phyloP scores from a whole-genome alignment of 2,797 vertebrate genomes.

The Adrianichthys oophorus region DNA sequence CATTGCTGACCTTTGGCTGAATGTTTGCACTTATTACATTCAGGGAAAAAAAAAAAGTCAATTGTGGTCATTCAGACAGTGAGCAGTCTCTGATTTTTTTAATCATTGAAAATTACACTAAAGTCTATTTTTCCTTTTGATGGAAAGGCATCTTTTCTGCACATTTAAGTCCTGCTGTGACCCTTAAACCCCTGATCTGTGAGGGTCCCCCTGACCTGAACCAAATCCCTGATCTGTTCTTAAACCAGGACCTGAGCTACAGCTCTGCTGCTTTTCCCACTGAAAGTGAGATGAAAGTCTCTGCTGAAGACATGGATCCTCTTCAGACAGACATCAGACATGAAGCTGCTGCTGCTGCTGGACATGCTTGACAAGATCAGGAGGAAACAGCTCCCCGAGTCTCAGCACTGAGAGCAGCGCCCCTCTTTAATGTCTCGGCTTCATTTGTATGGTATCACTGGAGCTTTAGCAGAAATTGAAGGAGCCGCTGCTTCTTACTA shows the following conservation, averaged over 20 bases:
- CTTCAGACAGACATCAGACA: slow-evolving; percentile 30
- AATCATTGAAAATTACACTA: too few species aligned
- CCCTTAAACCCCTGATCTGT: slow-evolving; percentile 28
- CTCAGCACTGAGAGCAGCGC: background rate
- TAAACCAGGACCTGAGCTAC: slow-evolving; percentile 7
- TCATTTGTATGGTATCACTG: background rate
- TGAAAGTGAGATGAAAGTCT: background rate
- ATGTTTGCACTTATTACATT: too few species aligned
- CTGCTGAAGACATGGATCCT: slow-evolving; percentile 24
- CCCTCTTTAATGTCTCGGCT: slow-evolving; percentile 9
- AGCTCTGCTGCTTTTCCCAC: too few species aligned
- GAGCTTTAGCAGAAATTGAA: too few species aligned
- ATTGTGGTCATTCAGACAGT: too few species aligned
- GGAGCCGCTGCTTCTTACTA: too few species aligned
- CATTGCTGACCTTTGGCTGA: too few species aligned
- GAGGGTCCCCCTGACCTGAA: slow-evolving; percentile 27
- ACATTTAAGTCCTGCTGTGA: background rate
- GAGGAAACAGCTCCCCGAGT: background rate
- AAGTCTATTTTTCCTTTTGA: too few species aligned
- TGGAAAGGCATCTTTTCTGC: too few species aligned
- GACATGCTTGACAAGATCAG: slow-evolving; percentile 34
- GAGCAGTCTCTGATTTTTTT: too few species aligned
- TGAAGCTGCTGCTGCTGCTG: slow-evolving; percentile 12
- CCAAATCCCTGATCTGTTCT: slow-evolving; percentile 12
- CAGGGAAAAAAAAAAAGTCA: too few species aligned